Evolutionary conservation across 2,797 vertebrate genomes (phyloP).

Genomic region (Micromesistius poutassou): DNA sequence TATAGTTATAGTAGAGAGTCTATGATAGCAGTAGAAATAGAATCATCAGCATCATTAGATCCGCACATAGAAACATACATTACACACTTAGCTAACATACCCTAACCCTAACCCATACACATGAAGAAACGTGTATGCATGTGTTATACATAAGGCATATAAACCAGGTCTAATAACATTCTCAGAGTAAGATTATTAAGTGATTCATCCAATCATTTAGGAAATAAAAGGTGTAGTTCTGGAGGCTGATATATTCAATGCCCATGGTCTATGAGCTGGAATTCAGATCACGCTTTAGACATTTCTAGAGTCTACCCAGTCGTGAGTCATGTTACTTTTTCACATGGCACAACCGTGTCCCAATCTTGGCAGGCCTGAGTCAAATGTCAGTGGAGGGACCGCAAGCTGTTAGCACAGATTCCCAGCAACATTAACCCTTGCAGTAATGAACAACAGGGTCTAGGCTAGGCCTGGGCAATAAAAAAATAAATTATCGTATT

Average conservation of each 20-base stretch:
- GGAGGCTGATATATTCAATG: slow-evolving; percentile 31
- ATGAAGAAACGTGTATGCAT: slow-evolving; percentile 28
- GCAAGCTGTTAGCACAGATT: background rate
- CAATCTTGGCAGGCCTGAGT: too few species aligned
- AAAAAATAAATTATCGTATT: too few species aligned
- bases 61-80: slow-evolving; percentile 17
- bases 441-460: background rate
- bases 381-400: slow-evolving; percentile 2
- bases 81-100: slow-evolving; percentile 7
- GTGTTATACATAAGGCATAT: slow-evolving; percentile 2
- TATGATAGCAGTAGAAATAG: background rate
- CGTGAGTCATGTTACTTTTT: slow-evolving; percentile 29
- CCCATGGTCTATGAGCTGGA: slow-evolving; percentile 47
- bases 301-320: slow-evolving; percentile 29
- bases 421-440: background rate
- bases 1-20: background rate
- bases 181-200: background rate
- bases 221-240: slow-evolving; percentile 14
- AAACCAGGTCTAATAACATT: slow-evolving; percentile 36
- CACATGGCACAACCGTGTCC: too few species aligned
- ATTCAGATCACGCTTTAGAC: slow-evolving; percentile 56
- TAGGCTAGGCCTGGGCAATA: too few species aligned
- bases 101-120: too few species aligned
- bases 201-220: slow-evolving; percentile 20
- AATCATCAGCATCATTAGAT: background rate